Conservation (phyloP, 2,888 invertebrate genomes). For the Cylloceria caligata region DNA sequence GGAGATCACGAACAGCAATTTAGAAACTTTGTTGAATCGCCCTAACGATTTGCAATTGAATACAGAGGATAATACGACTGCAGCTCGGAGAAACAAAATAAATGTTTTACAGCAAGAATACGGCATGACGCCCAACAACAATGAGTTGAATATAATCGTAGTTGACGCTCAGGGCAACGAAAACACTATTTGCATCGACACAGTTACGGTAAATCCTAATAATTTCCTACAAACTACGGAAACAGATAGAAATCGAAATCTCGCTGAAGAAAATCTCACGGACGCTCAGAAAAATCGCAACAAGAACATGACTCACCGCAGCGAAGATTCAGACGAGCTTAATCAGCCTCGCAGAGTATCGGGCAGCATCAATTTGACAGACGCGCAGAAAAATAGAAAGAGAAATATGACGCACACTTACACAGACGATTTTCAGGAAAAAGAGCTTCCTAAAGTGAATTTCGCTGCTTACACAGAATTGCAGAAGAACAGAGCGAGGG, state of each 20-base stretch:
- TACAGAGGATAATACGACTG: slow-evolving; percentile 85
- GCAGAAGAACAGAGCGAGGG: slow-evolving; percentile 65
- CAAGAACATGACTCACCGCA: slow-evolving; percentile 74
- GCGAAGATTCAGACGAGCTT: slow-evolving; percentile 71
- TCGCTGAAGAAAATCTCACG: slow-evolving; percentile 58
- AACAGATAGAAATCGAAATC: slow-evolving; percentile 60
- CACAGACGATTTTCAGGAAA: slow-evolving; percentile 2
- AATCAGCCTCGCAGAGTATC: not conserved
- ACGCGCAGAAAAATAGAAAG: slow-evolving; percentile 74
- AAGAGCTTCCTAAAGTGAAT: slow-evolving; percentile 3
- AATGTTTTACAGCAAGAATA: slow-evolving; percentile 88
- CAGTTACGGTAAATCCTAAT: slow-evolving; percentile 45
- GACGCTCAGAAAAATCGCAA: slow-evolving; percentile 75
- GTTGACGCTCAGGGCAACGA: slow-evolving; percentile 84
- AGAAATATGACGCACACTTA: slow-evolving; percentile 72
- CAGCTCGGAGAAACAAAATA: slow-evolving; percentile 87
- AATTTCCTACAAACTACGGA: slow-evolving; percentile 58
- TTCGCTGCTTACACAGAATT: slow-evolving; percentile 69
- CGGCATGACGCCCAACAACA: slow-evolving; percentile 82
- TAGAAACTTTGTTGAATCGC: not conserved
- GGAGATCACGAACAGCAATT: slow-evolving; percentile 31
- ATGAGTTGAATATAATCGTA: slow-evolving; percentile 71
- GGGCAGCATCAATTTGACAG: slow-evolving; percentile 60
- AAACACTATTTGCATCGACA: slow-evolving; percentile 82
- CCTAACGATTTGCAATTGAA: slow-evolving; percentile 58